phyloP scores from a whole-genome alignment of 2,113 vertebrate species.

The Panthera uncia region DNA sequence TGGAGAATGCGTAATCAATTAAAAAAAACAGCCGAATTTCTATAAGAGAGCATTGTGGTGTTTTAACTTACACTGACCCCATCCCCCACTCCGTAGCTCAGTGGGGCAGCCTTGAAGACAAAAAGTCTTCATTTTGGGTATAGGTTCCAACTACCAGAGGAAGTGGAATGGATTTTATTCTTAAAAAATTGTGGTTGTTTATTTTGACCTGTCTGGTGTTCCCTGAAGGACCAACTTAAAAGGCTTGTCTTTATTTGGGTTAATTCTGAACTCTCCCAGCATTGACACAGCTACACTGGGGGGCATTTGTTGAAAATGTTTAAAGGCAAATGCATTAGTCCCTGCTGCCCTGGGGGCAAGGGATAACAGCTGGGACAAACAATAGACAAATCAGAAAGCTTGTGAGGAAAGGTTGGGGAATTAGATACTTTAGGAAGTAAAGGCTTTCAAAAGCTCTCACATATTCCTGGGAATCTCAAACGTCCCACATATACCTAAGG shows the following conservation, averaged over 20 bases:
- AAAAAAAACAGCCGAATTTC: neutral
- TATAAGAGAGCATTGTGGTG: neutral
- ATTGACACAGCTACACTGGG: neutral
- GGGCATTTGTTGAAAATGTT: slow-evolving; percentile 38
- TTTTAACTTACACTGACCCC: neutral
- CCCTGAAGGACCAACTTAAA: neutral
- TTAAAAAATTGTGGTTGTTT: neutral
- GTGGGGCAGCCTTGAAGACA: neutral
- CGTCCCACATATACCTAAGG: neutral
- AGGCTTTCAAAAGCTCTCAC: neutral
- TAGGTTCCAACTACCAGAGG: neutral
- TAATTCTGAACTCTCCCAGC: neutral
- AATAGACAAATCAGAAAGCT: neutral
- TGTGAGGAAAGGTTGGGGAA: neutral
- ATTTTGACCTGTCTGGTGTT: neutral
- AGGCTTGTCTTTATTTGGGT: neutral
- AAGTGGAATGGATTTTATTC: neutral
- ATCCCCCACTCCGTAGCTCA: neutral
- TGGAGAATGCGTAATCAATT: neutral
- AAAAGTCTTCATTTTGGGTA: neutral
- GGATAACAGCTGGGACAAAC: neutral
- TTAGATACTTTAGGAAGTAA: neutral
- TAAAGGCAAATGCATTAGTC: slow-evolving; percentile 28
- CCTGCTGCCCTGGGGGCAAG: neutral
- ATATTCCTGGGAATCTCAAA: slow-evolving; percentile 35